Base-by-base conservation (phyloP, 2,797 vertebrate genomes). In the Tapirus indicus region DNA sequence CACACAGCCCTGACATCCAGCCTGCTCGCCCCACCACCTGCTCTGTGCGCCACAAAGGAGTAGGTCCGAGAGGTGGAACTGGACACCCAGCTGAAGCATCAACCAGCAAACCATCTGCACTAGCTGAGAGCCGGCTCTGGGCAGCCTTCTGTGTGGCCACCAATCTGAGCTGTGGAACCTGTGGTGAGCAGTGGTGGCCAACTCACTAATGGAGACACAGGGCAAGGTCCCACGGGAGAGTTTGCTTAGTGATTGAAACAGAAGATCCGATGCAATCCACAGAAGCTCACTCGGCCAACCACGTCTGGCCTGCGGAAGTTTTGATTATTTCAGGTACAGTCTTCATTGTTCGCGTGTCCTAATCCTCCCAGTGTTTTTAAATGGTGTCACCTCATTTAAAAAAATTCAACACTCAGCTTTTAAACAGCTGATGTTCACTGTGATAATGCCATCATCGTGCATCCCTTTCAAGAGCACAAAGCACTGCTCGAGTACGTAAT, bases 301-400 rank as follows among this genome's bases (percentile, higher is more conserved):
- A 0, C 6, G 1, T 0, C 5, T 44, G 27, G 2, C 35, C 44
- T 2, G 68, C 44, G 0, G 7, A 20, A 7, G 25, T 2, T 16
- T 7, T 2, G 4, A 56, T 23, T 21, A 44, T 16, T 4, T 18
- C 88, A 29, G 49, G 84, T 23, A 3, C 17, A 8, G 3, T 12
- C 32, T 60, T 62, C 25, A 3, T 0, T 4, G 3, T 20, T 1
- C 1, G 7, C 29, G 3, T 5, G 23, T 16, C 21, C 7, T 4
- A 4, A 2, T 29, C 56, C 60, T 94, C 8, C 21, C 47, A 0
- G 32, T 9, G 32, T 1, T 49, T 18, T 25, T 12, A 38, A 16
- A 25, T 17, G 44, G 35, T 10, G 5, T 23, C 16, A 13, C 56
- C 32, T 84, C n/a, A 12, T 32, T 20, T 13, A n/a, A 12, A 7